phyloP scores from a whole-genome alignment of 1,140 invertebrate genomes.

The Agrilus planipennis region DNA sequence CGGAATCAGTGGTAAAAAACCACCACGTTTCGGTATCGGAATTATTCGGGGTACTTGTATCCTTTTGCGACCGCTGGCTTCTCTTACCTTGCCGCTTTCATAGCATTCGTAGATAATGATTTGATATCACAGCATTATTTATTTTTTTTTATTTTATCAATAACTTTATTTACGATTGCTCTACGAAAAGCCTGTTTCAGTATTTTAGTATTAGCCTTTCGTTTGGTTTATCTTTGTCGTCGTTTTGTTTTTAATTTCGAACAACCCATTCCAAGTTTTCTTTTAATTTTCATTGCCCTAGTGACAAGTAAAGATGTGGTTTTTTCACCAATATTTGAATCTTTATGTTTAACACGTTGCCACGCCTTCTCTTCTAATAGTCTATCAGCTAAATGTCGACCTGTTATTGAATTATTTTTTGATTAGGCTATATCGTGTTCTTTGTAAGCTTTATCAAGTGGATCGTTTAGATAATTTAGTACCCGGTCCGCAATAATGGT shows the following conservation, averaged over 20 bases:
- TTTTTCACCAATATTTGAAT: constrained; percentile 28
- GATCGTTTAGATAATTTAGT: constrained; percentile 34
- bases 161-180: no score
- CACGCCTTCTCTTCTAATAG: constrained; percentile 31
- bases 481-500: constrained; percentile 37
- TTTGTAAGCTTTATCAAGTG: constrained; percentile 35
- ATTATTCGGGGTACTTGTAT: constrained; percentile 30
- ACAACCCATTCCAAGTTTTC: constrained; percentile 18
- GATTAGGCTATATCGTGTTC: constrained; percentile 37
- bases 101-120: not conserved
- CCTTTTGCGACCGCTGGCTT: not conserved
- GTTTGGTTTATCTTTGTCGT: no score
- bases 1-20: constrained; percentile 28
- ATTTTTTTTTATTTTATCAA: constrained; percentile 11
- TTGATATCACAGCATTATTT: constrained; percentile 10
- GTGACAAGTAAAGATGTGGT: constrained; percentile 15
- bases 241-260: not conserved
- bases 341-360: constrained; percentile 28
- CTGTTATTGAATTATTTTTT: constrained; percentile 24
- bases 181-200: not conserved
- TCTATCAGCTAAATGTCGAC: constrained; percentile 30
- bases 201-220: not conserved
- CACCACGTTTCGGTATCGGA: constrained; percentile 28
- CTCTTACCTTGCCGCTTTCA: not conserved
- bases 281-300: constrained; percentile 14